Percentiles rank a stretch among this genome's conserved stretches.
Evolutionary conservation across 2,888 invertebrate genomes (phyloP).

Genomic region (Pollenia labialis): DNA sequence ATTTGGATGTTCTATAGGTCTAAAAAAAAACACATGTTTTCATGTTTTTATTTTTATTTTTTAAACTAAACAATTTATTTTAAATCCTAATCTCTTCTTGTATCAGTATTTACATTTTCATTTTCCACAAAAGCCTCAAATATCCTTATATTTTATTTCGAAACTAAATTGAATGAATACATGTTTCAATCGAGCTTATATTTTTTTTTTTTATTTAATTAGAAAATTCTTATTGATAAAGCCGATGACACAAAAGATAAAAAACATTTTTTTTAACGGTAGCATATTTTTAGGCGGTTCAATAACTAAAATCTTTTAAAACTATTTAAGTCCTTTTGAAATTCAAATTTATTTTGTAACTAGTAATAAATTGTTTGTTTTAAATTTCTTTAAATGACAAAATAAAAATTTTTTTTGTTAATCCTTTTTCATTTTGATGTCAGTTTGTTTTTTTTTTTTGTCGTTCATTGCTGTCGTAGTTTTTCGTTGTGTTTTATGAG

Average conservation of each 20-base stretch:
- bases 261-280: not conserved
- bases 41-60: too few species aligned
- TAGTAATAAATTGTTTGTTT: not conserved
- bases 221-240: too few species aligned
- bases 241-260: too few species aligned
- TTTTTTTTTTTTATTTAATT: not conserved
- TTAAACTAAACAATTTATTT: not conserved
- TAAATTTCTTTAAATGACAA: not conserved
- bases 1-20: too few species aligned
- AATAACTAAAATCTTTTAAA: too few species aligned
- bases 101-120: too few species aligned
- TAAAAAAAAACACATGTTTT: too few species aligned
- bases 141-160: not conserved
- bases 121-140: not conserved
- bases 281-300: not conserved
- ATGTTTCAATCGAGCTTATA: constrained; percentile 28
- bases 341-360: not conserved
- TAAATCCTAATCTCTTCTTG: constrained; percentile 12
- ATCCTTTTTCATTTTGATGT: constrained; percentile 8
- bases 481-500: constrained; percentile 68
- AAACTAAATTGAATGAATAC: constrained; percentile 46
- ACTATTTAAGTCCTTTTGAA: not conserved
- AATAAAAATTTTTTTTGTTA: not conserved
- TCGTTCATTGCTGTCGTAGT: constrained; percentile 25
- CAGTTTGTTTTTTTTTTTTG: not conserved